These are phyloP conservation scores for Lophotis ruficrista DNA, from an alignment of 2,113 vertebrate genomes.

Conservation along the genomic window DNA sequence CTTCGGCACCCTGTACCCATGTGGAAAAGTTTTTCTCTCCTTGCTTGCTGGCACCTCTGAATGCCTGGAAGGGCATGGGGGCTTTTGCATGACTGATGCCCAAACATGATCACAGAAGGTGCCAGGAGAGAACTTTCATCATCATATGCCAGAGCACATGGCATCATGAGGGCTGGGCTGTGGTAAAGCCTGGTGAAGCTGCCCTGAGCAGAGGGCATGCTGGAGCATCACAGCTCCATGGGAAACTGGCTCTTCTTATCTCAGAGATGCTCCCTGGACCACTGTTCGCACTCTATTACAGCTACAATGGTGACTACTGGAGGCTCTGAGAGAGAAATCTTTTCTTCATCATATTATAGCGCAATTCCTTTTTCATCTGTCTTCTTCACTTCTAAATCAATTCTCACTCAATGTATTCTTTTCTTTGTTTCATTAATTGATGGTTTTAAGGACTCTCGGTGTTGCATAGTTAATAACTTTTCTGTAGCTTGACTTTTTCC, in stretches of 20 bases:
- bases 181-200: neutral
- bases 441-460: conserved; percentile 52
- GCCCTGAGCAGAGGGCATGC: neutral
- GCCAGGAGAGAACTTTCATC: neutral
- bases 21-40: neutral
- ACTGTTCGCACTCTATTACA: neutral
- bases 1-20: accelerated
- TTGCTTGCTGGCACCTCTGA: neutral
- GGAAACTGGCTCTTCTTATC: neutral
- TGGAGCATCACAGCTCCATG: neutral
- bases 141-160: neutral
- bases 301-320: neutral
- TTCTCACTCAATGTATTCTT: conserved; percentile 50
- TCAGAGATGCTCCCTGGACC: neutral
- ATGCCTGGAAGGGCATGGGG: neutral
- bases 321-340: neutral
- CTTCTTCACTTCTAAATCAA: conserved; percentile 57
- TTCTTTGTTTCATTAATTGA: conserved; percentile 63
- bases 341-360: conserved; percentile 11
- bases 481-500: conserved; percentile 64
- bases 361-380: conserved; percentile 39
- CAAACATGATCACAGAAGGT: neutral
- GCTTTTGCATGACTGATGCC: neutral
- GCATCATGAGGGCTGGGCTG: neutral
- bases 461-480: conserved; percentile 68